These are phyloP conservation scores for Hoplodrina blanda DNA, from an alignment of 2,888 invertebrate genomes.

Conservation along the genomic window DNA sequence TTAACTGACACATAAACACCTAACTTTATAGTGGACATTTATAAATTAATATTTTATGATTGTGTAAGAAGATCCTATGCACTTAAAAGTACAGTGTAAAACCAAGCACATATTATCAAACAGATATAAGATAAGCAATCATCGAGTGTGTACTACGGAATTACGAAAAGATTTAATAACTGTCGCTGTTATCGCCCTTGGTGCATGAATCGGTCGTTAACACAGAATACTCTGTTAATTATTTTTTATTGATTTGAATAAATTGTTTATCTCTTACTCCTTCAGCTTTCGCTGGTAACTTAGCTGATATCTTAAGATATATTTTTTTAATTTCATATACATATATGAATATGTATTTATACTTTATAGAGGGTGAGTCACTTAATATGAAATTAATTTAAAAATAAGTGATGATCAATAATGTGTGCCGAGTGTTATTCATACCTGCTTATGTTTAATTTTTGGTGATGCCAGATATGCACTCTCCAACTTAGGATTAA, in stretches of 20 bases:
- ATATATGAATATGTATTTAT: too few relatives aligned
- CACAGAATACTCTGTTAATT: conserved; percentile 8
- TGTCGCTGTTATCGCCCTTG: background rate
- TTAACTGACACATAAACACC: conserved; percentile 10
- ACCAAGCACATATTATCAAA: conserved; percentile 21
- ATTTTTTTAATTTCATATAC: too few relatives aligned
- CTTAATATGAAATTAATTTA: background rate
- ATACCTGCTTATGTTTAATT: conserved; percentile 95
- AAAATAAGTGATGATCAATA: background rate
- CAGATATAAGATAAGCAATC: conserved; percentile 3
- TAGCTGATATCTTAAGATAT: background rate
- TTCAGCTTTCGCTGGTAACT: background rate
- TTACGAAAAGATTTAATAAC: conserved; percentile 6
- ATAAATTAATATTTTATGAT: conserved; percentile 24
- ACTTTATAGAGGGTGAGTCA: too few relatives aligned
- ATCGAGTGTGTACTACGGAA: conserved; percentile 2
- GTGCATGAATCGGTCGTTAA: background rate
- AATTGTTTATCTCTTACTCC: background rate
- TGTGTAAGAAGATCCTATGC: background rate
- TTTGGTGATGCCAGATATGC: conserved; percentile 93
- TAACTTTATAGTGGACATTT: conserved; percentile 12
- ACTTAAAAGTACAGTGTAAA: conserved; percentile 14
- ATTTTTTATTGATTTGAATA: conserved; percentile 1
- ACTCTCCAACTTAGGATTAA: conserved; percentile 94
- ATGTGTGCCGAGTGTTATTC: conserved; percentile 23